Conservation (phyloP, 2,888 invertebrate genomes). For the Atrina japonica region DNA sequence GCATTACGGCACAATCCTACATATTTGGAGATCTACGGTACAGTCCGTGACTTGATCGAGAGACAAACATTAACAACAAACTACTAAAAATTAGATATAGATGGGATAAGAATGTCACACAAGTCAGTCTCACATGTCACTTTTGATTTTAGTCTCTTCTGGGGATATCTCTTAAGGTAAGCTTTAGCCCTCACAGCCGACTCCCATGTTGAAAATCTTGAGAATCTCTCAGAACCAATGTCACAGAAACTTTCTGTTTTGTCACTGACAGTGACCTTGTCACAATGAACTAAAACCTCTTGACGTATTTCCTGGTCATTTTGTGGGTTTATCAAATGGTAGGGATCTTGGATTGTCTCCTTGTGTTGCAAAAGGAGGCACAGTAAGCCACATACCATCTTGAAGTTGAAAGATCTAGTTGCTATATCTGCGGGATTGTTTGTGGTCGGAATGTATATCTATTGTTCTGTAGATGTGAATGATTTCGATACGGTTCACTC, state of each 20-base stretch:
- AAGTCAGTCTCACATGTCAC: not conserved
- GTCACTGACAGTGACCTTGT: not conserved
- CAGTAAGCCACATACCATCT: slow-evolving; percentile 1
- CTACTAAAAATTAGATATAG: no score
- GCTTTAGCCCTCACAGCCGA: not conserved
- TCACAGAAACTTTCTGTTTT: not conserved
- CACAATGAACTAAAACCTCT: not conserved
- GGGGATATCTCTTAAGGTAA: not conserved
- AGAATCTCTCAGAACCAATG: slow-evolving; percentile 8
- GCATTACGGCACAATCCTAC: no score
- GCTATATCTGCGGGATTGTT: slow-evolving; percentile 35
- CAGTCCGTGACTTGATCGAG: no score
- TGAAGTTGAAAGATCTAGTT: not conserved
- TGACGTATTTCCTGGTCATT: slow-evolving; percentile 8
- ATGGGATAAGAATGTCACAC: no score
- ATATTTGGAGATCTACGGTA: no score
- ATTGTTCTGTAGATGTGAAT: slow-evolving; percentile 11
- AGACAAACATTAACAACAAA: no score
- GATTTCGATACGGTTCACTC: slow-evolving; percentile 13
- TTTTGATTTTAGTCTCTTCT: not conserved
- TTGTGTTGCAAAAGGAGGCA: not conserved
- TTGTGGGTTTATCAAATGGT: not conserved
- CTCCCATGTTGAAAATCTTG: slow-evolving; percentile 1
- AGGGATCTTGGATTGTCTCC: not conserved
- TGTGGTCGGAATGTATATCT: slow-evolving; percentile 11